Percentiles rank a stretch among this genome's conserved stretches.
Conservation (phyloP, 2,888 invertebrate genomes). For the Orthonychiurus folsomi region DNA sequence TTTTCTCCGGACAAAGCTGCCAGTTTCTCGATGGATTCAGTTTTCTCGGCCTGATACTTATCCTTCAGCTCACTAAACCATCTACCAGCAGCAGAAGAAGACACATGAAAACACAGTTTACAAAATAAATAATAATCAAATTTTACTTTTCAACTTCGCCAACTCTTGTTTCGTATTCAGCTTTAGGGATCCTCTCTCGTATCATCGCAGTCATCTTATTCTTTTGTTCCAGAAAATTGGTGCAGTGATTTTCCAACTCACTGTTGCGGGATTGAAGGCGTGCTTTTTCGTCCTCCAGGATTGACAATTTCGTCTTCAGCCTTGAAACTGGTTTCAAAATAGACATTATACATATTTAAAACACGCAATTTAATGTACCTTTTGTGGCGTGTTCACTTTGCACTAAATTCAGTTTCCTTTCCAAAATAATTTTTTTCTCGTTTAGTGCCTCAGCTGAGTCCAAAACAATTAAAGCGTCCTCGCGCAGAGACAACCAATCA, state of each 20-base stretch:
- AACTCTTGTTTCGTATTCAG: conserved; percentile 34
- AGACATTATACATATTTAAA: not conserved
- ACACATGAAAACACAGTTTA: not conserved
- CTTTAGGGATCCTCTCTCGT: conserved; percentile 30
- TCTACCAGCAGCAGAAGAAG: conserved; percentile 16
- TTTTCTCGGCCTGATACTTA: conserved; percentile 29
- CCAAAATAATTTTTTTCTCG: not conserved
- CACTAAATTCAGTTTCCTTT: not conserved
- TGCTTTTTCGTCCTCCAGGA: conserved; percentile 26
- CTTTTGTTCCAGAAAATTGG: conserved; percentile 27
- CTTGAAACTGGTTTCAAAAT: conserved; percentile 12
- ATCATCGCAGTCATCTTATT: conserved; percentile 23
- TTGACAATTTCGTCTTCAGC: conserved; percentile 22
- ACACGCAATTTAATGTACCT: not conserved
- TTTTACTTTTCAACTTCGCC: conserved; percentile 31
- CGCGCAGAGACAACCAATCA: conserved; percentile 34
- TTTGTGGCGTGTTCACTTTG: not conserved
- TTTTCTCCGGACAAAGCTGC: conserved; percentile 26
- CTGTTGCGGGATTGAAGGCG: conserved; percentile 17
- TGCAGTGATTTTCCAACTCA: conserved; percentile 29
- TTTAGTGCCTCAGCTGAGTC: not conserved
- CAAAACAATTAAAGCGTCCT: conserved; percentile 31
- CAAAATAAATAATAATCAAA: not conserved
- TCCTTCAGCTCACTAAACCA: conserved; percentile 35
- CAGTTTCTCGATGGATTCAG: conserved; percentile 25